phyloP scores from a whole-genome alignment of 1,140 invertebrate species.

The Tenebrio molitor region DNA sequence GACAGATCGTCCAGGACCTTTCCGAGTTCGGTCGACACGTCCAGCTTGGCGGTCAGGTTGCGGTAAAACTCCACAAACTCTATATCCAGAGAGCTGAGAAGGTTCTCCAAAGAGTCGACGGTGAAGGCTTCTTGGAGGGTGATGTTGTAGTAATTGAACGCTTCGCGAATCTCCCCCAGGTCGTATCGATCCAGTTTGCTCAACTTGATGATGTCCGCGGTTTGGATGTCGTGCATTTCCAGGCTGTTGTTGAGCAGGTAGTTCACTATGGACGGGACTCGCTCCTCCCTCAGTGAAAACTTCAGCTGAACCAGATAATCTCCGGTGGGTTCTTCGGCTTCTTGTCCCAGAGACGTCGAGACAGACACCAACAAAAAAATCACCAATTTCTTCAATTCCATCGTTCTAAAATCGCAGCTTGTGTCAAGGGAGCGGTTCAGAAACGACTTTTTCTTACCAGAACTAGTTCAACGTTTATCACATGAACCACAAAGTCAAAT shows the following conservation, averaged over 20 bases:
- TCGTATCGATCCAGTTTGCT: conserved; percentile 27
- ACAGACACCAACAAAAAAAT: neutral
- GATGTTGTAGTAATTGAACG: conserved; percentile 12
- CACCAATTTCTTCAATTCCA: neutral
- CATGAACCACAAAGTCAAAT: conserved; percentile 15
- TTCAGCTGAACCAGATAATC: conserved; percentile 37
- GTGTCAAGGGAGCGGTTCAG: too few species aligned
- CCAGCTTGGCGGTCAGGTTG: neutral
- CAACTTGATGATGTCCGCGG: conserved; percentile 34
- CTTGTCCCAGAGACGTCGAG: neutral
- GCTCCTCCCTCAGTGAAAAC: conserved; percentile 21
- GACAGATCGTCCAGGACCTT: neutral
- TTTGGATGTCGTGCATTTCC: conserved; percentile 33
- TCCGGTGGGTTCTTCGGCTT: neutral
- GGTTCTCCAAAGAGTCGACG: conserved; percentile 8
- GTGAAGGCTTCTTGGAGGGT: conserved; percentile 6
- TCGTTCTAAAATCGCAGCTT: too few species aligned
- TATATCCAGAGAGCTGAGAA: conserved; percentile 18
- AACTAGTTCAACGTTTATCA: neutral
- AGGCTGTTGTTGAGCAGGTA: conserved; percentile 24
- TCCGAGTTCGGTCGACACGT: too few species aligned
- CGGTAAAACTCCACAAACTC: conserved; percentile 29
- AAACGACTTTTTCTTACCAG: conserved; percentile 2
- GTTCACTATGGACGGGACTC: conserved; percentile 17
- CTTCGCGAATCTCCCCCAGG: neutral